phyloP scores from a whole-genome alignment of 2,888 invertebrate species.

The Meghimatium bilineatum region DNA sequence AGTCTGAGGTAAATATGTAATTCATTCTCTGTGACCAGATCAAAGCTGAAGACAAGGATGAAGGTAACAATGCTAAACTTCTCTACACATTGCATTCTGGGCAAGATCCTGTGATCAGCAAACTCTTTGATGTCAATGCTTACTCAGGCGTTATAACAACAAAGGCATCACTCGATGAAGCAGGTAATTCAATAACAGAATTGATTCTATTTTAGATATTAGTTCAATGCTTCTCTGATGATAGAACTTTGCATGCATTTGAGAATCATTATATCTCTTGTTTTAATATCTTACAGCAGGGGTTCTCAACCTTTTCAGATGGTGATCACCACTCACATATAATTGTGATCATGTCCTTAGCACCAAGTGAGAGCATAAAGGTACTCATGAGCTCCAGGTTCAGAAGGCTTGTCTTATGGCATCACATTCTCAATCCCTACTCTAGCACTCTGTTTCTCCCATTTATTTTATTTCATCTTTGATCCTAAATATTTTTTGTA shows the following conservation, averaged over 20 bases:
- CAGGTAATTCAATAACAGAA: constrained; percentile 43
- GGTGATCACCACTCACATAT: no score
- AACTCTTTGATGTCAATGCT: constrained; percentile 86
- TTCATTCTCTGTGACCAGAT: constrained; percentile 76
- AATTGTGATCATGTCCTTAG: not conserved
- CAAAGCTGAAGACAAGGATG: constrained; percentile 87
- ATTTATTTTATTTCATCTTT: no score
- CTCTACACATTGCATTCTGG: constrained; percentile 82
- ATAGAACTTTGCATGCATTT: no score
- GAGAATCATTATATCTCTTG: no score
- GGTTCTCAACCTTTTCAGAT: no score
- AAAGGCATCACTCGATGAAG: constrained; percentile 55
- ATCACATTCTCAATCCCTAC: no score
- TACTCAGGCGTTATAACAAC: constrained; percentile 83
- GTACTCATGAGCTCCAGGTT: no score
- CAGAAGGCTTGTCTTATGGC: no score
- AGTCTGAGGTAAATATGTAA: not conserved
- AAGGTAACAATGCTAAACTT: constrained; percentile 84
- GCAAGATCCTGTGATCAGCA: constrained; percentile 79
- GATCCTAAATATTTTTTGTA: no score
- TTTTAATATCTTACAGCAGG: no score
- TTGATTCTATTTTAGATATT: not conserved
- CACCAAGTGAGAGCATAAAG: no score
- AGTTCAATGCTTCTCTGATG: not conserved
- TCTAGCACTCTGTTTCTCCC: no score